Percentiles rank a stretch among this genome's conserved stretches.
Conservation (phyloP, 2,797 vertebrate species). For the Chrysocyon brachyurus region DNA sequence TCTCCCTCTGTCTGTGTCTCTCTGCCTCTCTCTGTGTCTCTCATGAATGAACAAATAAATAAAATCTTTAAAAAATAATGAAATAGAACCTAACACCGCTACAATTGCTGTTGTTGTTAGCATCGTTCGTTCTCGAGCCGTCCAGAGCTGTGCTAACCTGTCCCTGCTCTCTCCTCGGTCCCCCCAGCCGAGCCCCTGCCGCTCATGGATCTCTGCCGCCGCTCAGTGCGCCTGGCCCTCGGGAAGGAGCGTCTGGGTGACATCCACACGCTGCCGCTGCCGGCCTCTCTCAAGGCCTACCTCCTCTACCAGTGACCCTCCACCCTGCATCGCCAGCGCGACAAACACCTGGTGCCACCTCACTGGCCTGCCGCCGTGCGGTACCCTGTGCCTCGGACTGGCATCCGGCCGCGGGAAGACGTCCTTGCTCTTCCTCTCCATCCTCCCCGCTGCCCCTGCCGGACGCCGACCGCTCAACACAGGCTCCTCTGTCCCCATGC, state of each 20-base stretch:
- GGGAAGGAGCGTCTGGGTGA: constrained; percentile 96
- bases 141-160: neutral
- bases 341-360: neutral
- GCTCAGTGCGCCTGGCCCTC: constrained; percentile 96
- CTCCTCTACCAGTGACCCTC: constrained; percentile 97
- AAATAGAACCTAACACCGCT: neutral
- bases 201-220: constrained; percentile 98
- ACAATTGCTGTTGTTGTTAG: accelerated
- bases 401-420: neutral
- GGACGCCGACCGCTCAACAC: neutral
- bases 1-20: no score
- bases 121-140: accelerated
- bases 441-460: neutral
- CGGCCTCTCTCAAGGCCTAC: constrained; percentile 98
- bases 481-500: neutral
- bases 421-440: neutral
- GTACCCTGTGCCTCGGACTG: neutral
- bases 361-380: neutral
- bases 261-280: constrained; percentile 96
- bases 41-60: no score
- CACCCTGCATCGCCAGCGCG: neutral
- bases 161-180: constrained; percentile 76
- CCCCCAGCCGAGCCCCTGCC: constrained; percentile 96
- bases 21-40: no score
- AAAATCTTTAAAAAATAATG: no score